These are phyloP conservation scores for Myotis daubentonii DNA, from an alignment of 2,797 vertebrate species.

Conservation along the genomic window DNA sequence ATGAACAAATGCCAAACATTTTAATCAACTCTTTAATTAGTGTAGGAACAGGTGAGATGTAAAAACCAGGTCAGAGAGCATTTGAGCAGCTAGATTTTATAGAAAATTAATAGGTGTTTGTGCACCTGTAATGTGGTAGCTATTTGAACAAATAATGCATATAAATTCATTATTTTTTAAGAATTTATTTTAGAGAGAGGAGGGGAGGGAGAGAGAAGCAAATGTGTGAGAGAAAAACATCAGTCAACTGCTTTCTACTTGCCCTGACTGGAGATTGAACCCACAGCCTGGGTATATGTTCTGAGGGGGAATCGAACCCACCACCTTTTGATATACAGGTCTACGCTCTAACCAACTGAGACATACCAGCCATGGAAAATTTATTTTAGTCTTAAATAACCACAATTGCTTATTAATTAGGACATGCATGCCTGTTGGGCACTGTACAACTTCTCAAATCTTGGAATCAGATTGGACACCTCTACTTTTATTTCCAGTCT, in stretches of 20 bases:
- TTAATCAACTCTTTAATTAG: neutral
- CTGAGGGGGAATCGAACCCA: neutral
- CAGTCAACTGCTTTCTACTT: neutral
- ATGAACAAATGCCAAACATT: constrained; percentile 9
- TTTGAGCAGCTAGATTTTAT: constrained; percentile 3
- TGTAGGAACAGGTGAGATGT: neutral
- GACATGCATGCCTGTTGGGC: neutral
- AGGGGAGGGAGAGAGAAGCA: neutral
- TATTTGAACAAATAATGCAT: neutral
- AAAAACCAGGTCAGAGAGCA: neutral
- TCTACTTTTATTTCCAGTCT: neutral
- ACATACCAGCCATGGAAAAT: neutral
- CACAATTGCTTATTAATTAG: neutral
- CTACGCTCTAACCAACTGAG: neutral
- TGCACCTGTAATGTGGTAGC: neutral
- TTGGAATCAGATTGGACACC: neutral
- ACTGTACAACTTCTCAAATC: neutral
- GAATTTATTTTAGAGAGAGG: neutral
- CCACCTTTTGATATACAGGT: neutral
- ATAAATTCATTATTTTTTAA: neutral
- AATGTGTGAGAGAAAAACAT: neutral
- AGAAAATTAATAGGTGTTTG: neutral
- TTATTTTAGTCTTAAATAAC: neutral
- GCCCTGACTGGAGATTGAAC: neutral
- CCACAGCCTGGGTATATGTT: neutral